Percentiles rank a stretch among this genome's conserved stretches.
phyloP scores from a whole-genome alignment of 2,797 vertebrate genomes.

The Petrocephalus sullivani region DNA sequence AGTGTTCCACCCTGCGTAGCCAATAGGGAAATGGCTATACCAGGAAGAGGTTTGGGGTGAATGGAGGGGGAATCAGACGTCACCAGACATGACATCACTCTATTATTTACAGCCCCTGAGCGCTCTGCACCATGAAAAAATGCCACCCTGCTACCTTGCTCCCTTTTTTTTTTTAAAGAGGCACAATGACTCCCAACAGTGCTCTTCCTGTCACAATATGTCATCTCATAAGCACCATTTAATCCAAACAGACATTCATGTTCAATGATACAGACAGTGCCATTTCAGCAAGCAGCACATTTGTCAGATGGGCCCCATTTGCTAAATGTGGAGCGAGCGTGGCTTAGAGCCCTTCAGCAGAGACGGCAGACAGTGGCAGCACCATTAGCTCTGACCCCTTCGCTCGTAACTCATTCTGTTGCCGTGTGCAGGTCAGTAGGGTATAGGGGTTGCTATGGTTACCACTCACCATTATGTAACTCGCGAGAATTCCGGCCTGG shows the following conservation, averaged over 20 bases:
- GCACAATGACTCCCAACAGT: conserved; percentile 31
- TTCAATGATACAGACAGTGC: conserved; percentile 49
- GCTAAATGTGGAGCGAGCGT: conserved; percentile 31
- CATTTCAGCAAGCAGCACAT: conserved; percentile 30
- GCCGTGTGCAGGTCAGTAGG: conserved; percentile 19
- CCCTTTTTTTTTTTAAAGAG: conserved; percentile 30
- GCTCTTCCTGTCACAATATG: conserved; percentile 49
- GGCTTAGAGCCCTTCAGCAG: conserved; percentile 21
- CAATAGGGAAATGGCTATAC: not conserved
- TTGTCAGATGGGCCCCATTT: conserved; percentile 29
- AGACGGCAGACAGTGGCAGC: conserved; percentile 37
- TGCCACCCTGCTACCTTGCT: not conserved
- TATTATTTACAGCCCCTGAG: conserved; percentile 35
- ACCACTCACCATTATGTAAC: conserved; percentile 39
- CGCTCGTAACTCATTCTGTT: conserved; percentile 32
- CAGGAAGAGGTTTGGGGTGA: conserved; percentile 20
- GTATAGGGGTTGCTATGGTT: conserved; percentile 32
- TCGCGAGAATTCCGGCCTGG: conserved; percentile 21
- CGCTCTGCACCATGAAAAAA: conserved; percentile 27
- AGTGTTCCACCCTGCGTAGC: not conserved
- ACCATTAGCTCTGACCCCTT: conserved; percentile 48
- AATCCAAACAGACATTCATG: conserved; percentile 58
- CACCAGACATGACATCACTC: conserved; percentile 40
- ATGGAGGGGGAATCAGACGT: conserved; percentile 28
- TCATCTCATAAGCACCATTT: conserved; percentile 42